phyloP scores from a whole-genome alignment of 1,140 invertebrate genomes.

The Leptinotarsa lineolata region DNA sequence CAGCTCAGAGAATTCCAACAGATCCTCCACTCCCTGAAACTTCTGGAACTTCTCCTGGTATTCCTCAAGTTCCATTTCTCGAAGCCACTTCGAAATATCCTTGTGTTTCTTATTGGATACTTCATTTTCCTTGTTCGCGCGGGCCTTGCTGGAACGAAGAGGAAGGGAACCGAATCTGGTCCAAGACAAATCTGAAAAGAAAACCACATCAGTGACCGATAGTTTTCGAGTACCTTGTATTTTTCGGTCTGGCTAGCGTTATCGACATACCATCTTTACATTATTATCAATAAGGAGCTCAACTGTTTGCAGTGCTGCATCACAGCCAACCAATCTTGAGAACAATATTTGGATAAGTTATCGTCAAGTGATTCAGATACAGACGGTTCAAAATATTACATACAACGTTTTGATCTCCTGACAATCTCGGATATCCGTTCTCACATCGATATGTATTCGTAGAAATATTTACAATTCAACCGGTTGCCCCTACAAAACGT shows the following conservation, averaged over 20 bases:
- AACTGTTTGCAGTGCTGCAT: not conserved
- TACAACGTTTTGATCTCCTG: not conserved
- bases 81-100: constrained; percentile 56
- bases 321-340: not conserved
- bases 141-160: constrained; percentile 39
- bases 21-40: constrained; percentile 62
- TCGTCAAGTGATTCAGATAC: not conserved
- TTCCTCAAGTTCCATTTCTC: constrained; percentile 56
- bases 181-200: constrained; percentile 46
- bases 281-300: not conserved
- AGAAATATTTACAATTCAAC: no score
- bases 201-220: no score
- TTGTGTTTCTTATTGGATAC: constrained; percentile 51
- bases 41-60: constrained; percentile 56
- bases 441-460: no score
- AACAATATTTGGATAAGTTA: not conserved
- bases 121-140: constrained; percentile 38
- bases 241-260: no score
- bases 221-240: no score
- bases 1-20: constrained; percentile 63
- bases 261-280: not conserved
- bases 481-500: no score
- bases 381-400: not conserved
- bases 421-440: not conserved
- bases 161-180: constrained; percentile 50